Conservation (phyloP, 2,888 invertebrate species). For the Drosophila vallismaia region DNA sequence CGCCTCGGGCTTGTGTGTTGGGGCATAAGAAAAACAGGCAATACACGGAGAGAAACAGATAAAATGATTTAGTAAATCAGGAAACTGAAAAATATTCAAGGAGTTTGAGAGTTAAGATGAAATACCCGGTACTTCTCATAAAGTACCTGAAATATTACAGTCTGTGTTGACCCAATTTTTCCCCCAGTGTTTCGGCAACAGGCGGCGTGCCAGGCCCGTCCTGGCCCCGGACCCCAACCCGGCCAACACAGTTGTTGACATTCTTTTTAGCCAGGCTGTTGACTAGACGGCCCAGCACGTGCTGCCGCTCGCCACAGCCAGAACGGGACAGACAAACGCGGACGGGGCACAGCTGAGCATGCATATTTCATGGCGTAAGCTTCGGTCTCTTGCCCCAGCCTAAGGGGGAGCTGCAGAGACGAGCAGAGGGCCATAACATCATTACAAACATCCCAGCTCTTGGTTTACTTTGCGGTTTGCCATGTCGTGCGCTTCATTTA, state of each 20-base stretch:
- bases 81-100: too few species aligned
- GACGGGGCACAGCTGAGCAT: slow-evolving; percentile 54
- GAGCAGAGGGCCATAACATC: slow-evolving; percentile 32
- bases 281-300: slow-evolving; percentile 70
- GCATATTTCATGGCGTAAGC: slow-evolving; percentile 71
- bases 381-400: slow-evolving; percentile 16
- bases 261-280: slow-evolving; percentile 60
- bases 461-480: slow-evolving; percentile 28
- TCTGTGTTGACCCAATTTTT: neutral
- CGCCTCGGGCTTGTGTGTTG: slow-evolving; percentile 33
- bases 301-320: slow-evolving; percentile 36
- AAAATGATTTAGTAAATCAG: too few species aligned
- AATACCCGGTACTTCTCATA: too few species aligned
- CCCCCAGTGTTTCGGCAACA: slow-evolving; percentile 30
- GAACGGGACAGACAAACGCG: slow-evolving; percentile 6
- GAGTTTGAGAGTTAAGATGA: too few species aligned
- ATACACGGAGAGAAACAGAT: neutral
- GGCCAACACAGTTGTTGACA: slow-evolving; percentile 38
- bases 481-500: slow-evolving; percentile 52
- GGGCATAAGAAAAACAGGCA: slow-evolving; percentile 16
- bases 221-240: neutral
- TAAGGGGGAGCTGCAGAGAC: neutral
- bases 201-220: slow-evolving; percentile 33
- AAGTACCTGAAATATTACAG: too few species aligned
- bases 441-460: slow-evolving; percentile 40